Evolutionary conservation across 2,797 vertebrate species (phyloP), one percentile per base, ranked within the genome.

Genomic region (Myiotriccus ornatus): DNA sequence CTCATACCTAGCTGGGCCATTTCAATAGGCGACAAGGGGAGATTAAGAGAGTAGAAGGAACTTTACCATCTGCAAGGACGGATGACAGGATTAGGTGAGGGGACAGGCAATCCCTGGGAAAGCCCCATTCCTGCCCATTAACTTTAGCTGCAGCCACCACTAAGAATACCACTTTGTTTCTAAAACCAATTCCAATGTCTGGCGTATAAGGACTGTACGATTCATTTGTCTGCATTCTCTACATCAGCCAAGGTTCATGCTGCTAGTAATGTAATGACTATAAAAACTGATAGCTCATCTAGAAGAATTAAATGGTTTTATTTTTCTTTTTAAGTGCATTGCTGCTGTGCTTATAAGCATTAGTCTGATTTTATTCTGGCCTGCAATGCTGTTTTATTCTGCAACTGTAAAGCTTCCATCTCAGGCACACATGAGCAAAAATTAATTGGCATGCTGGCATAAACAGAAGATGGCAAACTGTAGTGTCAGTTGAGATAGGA

Each of bases 181-280:
- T 52, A 57, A 81, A 95, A 15, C 62, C 6, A 19, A 8, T 50
- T 80, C 57, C 46, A 63, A 3, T 0, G 0, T 37, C 62, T 80
- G 62, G 19, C 37, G 7, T 9, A 1, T 34, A 50, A 62, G 11
- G 46, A 28, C n/a, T 27, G 1, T 64, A 10, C 0, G 0, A 80
- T 52, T 90, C 34, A 55, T 25, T 24, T 1, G 2, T 13, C 52
- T 85, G 57, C 1, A 0, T 30, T 60, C 25, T 47, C 30, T 49
- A 7, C 3, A 0, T 68, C n/a, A 65, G 35, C 76, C 79, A 63
- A 39, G 65, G 39, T n/a, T 77, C 21, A 1, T 46, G 55, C 62
- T 94, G 59, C 56, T 68, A 16, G 46, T 77, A 91, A 49, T 1
- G 1, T 78, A 55, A 70, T 30, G 35, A 37, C 27, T 55, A 44